Base-by-base conservation (phyloP, 2,113 vertebrate species). In the Proteles cristata region DNA sequence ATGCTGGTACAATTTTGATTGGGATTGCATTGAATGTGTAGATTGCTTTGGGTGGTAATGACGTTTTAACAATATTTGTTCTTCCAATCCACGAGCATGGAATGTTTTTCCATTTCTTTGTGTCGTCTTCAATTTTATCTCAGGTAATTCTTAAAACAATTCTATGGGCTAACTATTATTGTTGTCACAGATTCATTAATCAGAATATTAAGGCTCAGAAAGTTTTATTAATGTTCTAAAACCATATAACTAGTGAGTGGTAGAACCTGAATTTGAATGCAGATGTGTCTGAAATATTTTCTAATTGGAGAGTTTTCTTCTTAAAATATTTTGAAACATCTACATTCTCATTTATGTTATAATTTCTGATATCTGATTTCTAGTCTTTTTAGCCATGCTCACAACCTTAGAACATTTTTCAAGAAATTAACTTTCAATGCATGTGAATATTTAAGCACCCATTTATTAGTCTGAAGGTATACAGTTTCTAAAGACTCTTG, bases 291-390 rank as follows among this genome's bases (percentile, higher is more conserved):
- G 35, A 96, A 91, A 61, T 58, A 90, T 26, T 79, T 65, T 88
- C 15, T 81, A 39, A 48, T 1, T 15, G 28, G 31, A 50, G 48
- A 28, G 1, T 5, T 50, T 35, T 88, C 85, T 82, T 87, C 77
- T 58, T 61, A 85, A 53, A 35, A 63, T 31, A 94, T 95, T 88
- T 69, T 77, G 80, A 97, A 93, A 31, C 11, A 31, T 85, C 28
- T 77, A 17, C 28, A 79, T 86, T 94, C 31, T 61, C n/a, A 4
- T 63, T 68, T 53, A 74, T 19, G 43, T 48, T 66, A 19, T 53
- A 35, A 39, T 77, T 93, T 88, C 50, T 58, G 50, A 63, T 68
- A 58, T 45, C 61, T 79, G 28, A 53, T 53, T 73, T 79, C 39
- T n/a, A 73, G 31, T 7, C 39, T 89, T 95, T 65, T 71, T 53